Conservation (phyloP, 30 jellyfish, hydroid and myxozoan genomes). For the Mastigias papua region DNA sequence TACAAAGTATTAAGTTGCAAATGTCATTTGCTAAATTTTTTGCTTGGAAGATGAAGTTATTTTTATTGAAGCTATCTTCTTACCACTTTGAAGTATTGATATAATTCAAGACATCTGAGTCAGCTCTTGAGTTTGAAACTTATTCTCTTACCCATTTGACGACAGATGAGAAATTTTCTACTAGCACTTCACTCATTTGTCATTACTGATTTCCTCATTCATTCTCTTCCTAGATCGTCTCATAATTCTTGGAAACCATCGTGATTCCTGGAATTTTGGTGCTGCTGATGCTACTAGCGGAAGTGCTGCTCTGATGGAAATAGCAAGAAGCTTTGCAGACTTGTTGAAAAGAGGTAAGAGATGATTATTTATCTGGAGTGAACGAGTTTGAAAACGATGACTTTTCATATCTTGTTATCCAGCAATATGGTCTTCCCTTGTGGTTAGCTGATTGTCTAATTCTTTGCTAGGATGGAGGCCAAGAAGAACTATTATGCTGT, state of each 20-base stretch:
- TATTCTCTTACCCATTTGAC: no score
- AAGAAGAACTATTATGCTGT: constrained; percentile 72
- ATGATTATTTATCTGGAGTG: background rate
- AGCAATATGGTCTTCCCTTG: background rate
- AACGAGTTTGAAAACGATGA: no score
- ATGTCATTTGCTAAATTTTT: no score
- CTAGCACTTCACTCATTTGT: no score
- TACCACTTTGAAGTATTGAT: no score
- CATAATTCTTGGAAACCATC: constrained; percentile 90
- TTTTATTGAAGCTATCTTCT: no score
- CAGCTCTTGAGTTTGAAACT: no score
- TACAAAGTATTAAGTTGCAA: no score
- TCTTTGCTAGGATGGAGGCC: constrained; percentile 75
- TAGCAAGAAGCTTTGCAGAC: constrained; percentile 75
- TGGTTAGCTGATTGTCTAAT: background rate
- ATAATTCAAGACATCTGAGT: no score
- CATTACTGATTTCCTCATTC: background rate
- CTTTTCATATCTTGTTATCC: no score
- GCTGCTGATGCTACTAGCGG: constrained; percentile 97
- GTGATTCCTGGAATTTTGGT: constrained; percentile 96
- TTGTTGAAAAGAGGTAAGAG: constrained; percentile 60
- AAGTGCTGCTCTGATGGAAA: constrained; percentile 90
- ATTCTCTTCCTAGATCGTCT: constrained; percentile 69
- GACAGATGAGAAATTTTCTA: no score
- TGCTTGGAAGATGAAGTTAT: no score